Conservation (phyloP, 2,888 invertebrate species). For the Cheiracanthium punctorium region DNA sequence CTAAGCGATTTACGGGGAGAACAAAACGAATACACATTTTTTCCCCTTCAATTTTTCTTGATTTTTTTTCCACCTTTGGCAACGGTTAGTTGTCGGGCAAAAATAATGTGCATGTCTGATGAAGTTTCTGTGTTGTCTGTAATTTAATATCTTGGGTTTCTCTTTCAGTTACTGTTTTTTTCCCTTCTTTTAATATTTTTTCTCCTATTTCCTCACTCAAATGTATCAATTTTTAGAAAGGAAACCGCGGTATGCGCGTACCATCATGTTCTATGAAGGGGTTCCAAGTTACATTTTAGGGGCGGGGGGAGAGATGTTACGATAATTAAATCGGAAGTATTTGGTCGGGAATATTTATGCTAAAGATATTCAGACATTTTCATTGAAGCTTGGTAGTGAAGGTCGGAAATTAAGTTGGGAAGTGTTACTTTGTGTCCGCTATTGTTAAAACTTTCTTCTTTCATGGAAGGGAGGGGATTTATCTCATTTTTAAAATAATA, state of each 20-base stretch:
- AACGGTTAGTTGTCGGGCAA: conserved; percentile 8
- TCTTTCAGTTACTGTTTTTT: neutral
- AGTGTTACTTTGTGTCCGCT: neutral
- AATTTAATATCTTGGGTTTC: neutral
- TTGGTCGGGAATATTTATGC: neutral
- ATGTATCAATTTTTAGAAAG: neutral
- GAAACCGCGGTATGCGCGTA: neutral
- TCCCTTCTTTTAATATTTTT: neutral
- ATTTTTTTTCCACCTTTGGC: neutral
- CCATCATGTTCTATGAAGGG: neutral
- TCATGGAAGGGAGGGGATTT: no score
- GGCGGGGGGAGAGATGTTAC: neutral
- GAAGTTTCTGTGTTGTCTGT: conserved; percentile 1
- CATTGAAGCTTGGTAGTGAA: neutral
- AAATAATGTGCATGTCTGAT: conserved; percentile 17
- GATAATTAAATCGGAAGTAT: neutral
- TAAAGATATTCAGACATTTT: neutral
- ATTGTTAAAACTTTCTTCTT: no score
- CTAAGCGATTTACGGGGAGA: conserved; percentile 28
- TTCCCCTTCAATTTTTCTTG: neutral
- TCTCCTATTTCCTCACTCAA: neutral
- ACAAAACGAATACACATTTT: conserved; percentile 15
- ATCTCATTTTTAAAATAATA: no score
- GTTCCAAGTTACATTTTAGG: neutral
- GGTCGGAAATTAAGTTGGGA: neutral